These are phyloP conservation scores for Lepidothrix coronata DNA, from an alignment of 2,113 vertebrate genomes.

Conservation along the genomic window DNA sequence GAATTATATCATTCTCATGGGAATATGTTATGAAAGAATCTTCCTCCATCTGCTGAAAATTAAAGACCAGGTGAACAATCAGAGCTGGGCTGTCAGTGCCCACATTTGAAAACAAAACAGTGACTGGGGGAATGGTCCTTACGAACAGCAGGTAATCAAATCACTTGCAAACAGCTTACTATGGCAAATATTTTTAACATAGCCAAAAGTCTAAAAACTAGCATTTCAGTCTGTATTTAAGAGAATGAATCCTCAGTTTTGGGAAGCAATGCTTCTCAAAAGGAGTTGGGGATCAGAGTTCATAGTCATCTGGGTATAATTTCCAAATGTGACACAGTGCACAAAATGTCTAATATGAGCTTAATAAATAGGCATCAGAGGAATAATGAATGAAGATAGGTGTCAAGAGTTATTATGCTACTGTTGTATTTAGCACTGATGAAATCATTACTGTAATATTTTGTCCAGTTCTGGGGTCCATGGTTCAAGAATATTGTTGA, in stretches of 20 bases:
- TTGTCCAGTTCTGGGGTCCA: slow-evolving; percentile 31
- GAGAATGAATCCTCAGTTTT: not conserved
- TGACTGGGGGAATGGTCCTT: not conserved
- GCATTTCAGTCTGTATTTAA: not conserved
- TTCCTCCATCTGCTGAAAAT: not conserved
- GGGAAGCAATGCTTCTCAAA: not conserved
- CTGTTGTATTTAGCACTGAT: slow-evolving; percentile 67
- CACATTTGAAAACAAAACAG: not conserved
- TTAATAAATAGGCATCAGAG: slow-evolving; percentile 63
- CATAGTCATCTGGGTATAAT: slow-evolving; percentile 19
- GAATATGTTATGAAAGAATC: not conserved
- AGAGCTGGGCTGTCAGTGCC: not conserved
- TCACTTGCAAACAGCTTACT: not conserved
- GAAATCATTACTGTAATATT: slow-evolving; percentile 64
- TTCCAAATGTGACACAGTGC: slow-evolving; percentile 30
- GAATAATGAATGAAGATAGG: slow-evolving; percentile 66
- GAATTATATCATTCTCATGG: not conserved
- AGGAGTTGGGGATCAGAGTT: slow-evolving; percentile 17
- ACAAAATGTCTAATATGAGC: slow-evolving; percentile 30
- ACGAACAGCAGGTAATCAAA: not conserved
- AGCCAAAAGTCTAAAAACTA: not conserved
- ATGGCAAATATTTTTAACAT: not conserved
- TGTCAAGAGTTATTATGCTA: slow-evolving; percentile 52
- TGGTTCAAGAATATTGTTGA: slow-evolving; percentile 48
- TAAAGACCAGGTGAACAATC: not conserved